phyloP scores from a whole-genome alignment of 1,140 invertebrate genomes.

The Hylaeus anthracinus region DNA sequence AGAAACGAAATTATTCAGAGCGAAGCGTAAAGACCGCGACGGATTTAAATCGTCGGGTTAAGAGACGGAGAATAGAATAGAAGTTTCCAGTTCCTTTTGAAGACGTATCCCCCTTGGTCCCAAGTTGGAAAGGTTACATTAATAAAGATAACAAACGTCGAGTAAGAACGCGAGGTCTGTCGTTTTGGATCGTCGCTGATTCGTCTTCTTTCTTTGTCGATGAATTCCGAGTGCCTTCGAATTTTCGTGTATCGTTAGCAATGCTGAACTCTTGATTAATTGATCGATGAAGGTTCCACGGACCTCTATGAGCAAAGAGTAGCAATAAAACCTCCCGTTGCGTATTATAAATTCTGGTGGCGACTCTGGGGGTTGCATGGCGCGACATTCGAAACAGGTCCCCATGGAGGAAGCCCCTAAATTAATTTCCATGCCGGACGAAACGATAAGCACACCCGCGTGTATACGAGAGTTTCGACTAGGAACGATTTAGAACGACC shows the following conservation, averaged over 20 bases:
- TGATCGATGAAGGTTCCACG: too few relatives aligned
- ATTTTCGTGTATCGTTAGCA: too few relatives aligned
- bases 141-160: conserved; percentile 6
- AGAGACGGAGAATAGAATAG: not conserved
- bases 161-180: not conserved
- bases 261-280: too few relatives aligned
- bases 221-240: too few relatives aligned
- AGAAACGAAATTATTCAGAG: not conserved
- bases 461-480: not conserved
- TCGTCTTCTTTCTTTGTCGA: too few relatives aligned
- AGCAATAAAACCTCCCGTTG: not conserved
- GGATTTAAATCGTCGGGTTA: not conserved
- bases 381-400: not conserved
- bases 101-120: not conserved
- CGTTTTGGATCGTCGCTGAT: not conserved
- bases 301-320: not conserved
- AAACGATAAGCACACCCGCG: not conserved
- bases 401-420: not conserved
- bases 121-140: not conserved
- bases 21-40: not conserved
- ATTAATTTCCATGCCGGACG: conserved; percentile 8
- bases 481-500: not conserved
- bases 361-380: not conserved
- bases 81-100: not conserved
- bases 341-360: not conserved